These are phyloP conservation scores for Pseudochirops cupreus DNA, from an alignment of 2,797 vertebrate species.

Conservation along the genomic window DNA sequence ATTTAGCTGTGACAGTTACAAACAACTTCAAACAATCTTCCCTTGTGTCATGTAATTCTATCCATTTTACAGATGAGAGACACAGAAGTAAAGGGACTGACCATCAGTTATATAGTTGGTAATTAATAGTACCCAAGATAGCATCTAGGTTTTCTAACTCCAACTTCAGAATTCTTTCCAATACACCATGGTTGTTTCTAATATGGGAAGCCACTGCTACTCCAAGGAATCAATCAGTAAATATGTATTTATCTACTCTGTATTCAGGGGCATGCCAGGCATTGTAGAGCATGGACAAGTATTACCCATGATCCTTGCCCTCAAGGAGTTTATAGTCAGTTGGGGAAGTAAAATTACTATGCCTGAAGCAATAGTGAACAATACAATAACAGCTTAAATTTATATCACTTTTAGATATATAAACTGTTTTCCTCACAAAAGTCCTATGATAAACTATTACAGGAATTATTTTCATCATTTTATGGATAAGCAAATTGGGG, in stretches of 20 bases:
- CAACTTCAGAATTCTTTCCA: not conserved
- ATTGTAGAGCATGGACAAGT: conserved; percentile 9
- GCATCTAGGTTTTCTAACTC: not conserved
- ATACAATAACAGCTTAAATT: not conserved
- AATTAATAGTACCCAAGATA: not conserved
- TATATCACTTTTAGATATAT: conserved; percentile 17
- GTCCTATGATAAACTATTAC: not conserved
- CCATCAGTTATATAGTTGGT: not conserved
- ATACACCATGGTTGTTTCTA: not conserved
- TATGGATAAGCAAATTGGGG: not conserved
- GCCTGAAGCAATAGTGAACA: not conserved
- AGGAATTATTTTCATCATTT: not conserved
- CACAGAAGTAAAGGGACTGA: not conserved
- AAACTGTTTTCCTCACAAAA: not conserved
- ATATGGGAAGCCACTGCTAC: not conserved
- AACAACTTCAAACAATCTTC: not conserved
- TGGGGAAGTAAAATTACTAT: not conserved
- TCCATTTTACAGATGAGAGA: not conserved
- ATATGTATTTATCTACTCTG: not conserved
- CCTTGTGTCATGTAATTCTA: not conserved
- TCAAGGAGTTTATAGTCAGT: not conserved
- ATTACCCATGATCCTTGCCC: not conserved
- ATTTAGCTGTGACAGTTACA: not conserved
- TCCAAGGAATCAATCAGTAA: not conserved
- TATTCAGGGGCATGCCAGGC: not conserved